phyloP scores from a whole-genome alignment of 2,113 vertebrate genomes.

The Thymallus thymallus region DNA sequence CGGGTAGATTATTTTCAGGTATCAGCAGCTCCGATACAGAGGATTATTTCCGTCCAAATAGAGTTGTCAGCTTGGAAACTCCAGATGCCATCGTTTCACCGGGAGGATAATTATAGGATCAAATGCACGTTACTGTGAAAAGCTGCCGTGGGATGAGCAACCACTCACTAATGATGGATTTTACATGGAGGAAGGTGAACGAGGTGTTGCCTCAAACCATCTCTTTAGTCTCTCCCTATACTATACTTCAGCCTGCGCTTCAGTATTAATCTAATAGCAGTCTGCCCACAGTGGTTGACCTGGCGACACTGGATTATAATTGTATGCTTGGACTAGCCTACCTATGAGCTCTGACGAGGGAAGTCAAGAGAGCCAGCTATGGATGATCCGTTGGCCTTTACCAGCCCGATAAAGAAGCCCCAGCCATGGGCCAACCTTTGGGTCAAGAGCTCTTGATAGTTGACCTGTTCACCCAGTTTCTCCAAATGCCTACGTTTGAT shows the following conservation, averaged over 20 bases:
- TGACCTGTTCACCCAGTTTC: too few relatives aligned
- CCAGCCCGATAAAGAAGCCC: background rate
- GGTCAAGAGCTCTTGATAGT: background rate
- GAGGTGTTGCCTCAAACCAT: slow-evolving; percentile 37
- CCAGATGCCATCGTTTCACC: slow-evolving; percentile 71
- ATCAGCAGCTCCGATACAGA: slow-evolving; percentile 68
- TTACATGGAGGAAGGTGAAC: slow-evolving; percentile 66
- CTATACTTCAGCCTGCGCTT: background rate
- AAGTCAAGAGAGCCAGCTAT: background rate
- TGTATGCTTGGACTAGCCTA: background rate
- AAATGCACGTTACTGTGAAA: slow-evolving; percentile 60
- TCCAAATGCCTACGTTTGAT: too few relatives aligned
- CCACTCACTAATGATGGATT: slow-evolving; percentile 75
- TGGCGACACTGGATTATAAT: background rate
- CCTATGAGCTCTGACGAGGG: background rate
- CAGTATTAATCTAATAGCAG: background rate
- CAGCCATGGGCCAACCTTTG: background rate
- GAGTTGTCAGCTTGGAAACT: slow-evolving; percentile 78
- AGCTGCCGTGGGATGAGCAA: slow-evolving; percentile 60
- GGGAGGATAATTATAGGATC: slow-evolving; percentile 74
- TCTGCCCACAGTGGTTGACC: background rate
- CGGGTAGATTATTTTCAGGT: slow-evolving; percentile 76
- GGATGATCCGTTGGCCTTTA: background rate
- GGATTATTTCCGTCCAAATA: slow-evolving; percentile 78
- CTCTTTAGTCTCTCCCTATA: background rate